Conservation (phyloP, 2,797 vertebrate genomes). For the Sebastes aleutianus region DNA sequence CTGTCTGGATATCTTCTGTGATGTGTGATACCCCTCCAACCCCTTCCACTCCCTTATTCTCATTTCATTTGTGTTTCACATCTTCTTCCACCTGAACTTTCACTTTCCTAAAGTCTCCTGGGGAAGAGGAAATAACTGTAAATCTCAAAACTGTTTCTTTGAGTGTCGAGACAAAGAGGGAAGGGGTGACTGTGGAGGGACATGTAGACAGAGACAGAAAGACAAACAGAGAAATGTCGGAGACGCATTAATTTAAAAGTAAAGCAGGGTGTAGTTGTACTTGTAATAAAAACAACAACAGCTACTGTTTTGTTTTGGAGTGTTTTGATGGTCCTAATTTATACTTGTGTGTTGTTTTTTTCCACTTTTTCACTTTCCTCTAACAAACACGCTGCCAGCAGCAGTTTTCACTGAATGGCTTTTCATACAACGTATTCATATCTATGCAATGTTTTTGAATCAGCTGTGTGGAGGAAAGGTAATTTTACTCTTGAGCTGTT, state of each 20-base stretch:
- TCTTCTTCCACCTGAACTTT: constrained; percentile 31
- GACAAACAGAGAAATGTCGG: not conserved
- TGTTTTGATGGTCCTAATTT: not conserved
- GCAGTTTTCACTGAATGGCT: constrained; percentile 13
- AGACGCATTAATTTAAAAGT: not conserved
- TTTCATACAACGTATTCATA: constrained; percentile 10
- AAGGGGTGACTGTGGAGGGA: not conserved
- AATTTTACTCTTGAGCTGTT: constrained; percentile 45
- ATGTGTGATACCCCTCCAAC: constrained; percentile 33
- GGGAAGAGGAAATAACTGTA: not conserved
- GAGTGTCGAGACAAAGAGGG: constrained; percentile 7
- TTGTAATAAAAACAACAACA: not conserved
- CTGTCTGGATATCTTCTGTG: constrained; percentile 42
- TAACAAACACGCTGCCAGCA: not conserved
- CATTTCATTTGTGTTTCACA: constrained; percentile 23
- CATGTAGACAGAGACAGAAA: not conserved
- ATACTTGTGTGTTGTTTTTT: not conserved
- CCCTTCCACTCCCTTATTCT: constrained; percentile 7
- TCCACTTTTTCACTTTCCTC: not conserved
- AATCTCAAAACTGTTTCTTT: not conserved
- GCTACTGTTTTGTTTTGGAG: not conserved
- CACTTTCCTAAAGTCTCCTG: constrained; percentile 15
- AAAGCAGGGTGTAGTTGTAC: not conserved
- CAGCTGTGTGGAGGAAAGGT: constrained; percentile 17
- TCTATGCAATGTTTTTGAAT: constrained; percentile 41